Evolutionary conservation across 2,888 invertebrate genomes (phyloP).

Genomic region (Zaprionus obscuricornis): DNA sequence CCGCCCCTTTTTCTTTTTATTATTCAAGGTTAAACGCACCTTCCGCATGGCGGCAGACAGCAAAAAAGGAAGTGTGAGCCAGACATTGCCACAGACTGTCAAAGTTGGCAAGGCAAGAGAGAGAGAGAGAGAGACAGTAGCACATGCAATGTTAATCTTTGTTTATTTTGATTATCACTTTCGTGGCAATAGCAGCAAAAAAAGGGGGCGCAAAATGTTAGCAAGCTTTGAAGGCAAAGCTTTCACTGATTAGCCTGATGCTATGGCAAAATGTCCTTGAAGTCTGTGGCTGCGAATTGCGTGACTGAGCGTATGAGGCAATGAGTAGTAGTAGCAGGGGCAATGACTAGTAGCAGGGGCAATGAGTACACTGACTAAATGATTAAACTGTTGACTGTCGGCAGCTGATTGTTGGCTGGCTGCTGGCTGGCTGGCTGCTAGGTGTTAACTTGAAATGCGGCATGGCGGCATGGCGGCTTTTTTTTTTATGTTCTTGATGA

Average conservation of each 20-base stretch:
- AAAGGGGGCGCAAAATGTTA: not conserved
- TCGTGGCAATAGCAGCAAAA: conserved; percentile 37
- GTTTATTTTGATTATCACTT: conserved; percentile 78
- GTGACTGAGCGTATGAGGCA: conserved; percentile 40
- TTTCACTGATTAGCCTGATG: conserved; percentile 48
- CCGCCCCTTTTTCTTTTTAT: conserved; percentile 36
- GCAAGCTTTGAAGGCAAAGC: conserved; percentile 3
- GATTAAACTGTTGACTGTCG: conserved; percentile 20
- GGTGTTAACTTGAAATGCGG: conserved; percentile 18
- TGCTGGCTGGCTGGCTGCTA: not conserved
- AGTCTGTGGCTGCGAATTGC: conserved; percentile 35
- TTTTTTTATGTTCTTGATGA: conserved; percentile 33
- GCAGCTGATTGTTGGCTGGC: not conserved
- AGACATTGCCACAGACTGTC: not conserved
- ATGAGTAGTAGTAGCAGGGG: conserved; percentile 3
- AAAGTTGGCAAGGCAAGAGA: not conserved
- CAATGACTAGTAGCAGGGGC: too few relatives aligned
- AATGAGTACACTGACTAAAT: conserved; percentile 31
- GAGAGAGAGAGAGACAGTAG: conserved; percentile 7
- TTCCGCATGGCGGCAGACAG: conserved; percentile 15
- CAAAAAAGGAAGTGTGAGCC: not conserved
- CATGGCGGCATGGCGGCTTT: not conserved
- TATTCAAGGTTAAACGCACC: conserved; percentile 62
- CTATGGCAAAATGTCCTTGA: conserved; percentile 57
- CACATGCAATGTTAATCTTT: conserved; percentile 56